A percentile compares a stretch with the other conserved stretches of the same genome.
These are phyloP conservation scores for Callospermophilus lateralis DNA, from an alignment of 2,113 vertebrate genomes.

Conservation along the genomic window DNA sequence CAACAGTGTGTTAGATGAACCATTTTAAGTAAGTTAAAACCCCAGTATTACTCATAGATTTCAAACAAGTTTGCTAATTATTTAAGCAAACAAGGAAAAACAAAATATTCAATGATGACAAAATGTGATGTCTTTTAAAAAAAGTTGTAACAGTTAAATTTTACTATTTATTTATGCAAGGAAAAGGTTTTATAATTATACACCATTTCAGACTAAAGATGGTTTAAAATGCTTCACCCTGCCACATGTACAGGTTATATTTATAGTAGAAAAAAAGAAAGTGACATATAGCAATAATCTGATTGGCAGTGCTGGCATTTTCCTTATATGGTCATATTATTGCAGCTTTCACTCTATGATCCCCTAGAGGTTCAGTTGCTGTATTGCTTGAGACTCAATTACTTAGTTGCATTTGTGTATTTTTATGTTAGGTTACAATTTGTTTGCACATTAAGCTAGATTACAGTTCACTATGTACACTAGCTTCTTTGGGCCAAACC, in stretches of 20 bases:
- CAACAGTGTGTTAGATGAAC: neutral
- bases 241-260: neutral
- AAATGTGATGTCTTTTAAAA: neutral
- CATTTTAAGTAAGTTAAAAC: neutral
- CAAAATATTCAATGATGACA: neutral
- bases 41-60: neutral
- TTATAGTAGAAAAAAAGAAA: neutral
- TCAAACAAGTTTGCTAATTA: neutral
- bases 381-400: neutral
- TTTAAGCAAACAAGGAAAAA: neutral
- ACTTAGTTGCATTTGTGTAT: accelerated
- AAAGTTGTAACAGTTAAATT: neutral
- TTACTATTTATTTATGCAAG: neutral
- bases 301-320: neutral
- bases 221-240: neutral
- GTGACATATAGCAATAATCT: neutral
- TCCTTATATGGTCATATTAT: neutral
- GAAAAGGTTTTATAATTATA: neutral
- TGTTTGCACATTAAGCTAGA: neutral
- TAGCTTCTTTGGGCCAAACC: neutral
- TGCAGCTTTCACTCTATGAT: too few species aligned
- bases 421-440: neutral
- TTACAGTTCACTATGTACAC: neutral
- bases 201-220: neutral
- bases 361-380: neutral